Percentiles rank a stretch among this genome's conserved stretches.
phyloP scores from a whole-genome alignment of 2,113 vertebrate genomes.

The Prinia subflava region DNA sequence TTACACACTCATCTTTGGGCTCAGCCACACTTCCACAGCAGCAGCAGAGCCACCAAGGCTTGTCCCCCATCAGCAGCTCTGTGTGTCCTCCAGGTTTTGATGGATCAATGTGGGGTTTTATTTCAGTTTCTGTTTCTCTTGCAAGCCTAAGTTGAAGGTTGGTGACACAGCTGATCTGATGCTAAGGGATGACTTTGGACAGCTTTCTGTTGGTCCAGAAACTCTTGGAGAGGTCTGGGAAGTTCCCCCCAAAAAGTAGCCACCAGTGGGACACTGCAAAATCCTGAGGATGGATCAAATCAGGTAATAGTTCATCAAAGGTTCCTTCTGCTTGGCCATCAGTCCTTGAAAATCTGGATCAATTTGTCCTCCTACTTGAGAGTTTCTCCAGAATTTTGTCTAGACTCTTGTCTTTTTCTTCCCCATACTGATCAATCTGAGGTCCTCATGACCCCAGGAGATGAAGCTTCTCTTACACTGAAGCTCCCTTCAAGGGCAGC shows the following conservation, averaged over 20 bases:
- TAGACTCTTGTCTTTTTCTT: not conserved
- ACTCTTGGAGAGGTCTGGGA: not conserved
- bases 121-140: not conserved
- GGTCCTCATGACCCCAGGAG: not conserved
- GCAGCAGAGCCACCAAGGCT: not conserved
- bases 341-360: not conserved
- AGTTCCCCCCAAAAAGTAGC: not conserved
- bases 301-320: too few relatives aligned
- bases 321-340: not conserved
- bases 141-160: not conserved
- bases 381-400: not conserved
- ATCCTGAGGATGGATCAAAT: not conserved
- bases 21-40: not conserved
- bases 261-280: not conserved
- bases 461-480: not conserved
- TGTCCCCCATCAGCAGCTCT: not conserved
- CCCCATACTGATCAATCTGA: not conserved
- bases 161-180: not conserved
- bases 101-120: not conserved
- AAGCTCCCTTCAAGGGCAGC: not conserved
- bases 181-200: not conserved
- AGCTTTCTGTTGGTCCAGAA: not conserved
- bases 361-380: not conserved
- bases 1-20: not conserved
- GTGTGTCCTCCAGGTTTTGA: not conserved